Percentiles rank a stretch among this genome's conserved stretches.
Evolutionary conservation across 1,140 invertebrate species (phyloP).

Genomic region (Nixonia krombeini): DNA sequence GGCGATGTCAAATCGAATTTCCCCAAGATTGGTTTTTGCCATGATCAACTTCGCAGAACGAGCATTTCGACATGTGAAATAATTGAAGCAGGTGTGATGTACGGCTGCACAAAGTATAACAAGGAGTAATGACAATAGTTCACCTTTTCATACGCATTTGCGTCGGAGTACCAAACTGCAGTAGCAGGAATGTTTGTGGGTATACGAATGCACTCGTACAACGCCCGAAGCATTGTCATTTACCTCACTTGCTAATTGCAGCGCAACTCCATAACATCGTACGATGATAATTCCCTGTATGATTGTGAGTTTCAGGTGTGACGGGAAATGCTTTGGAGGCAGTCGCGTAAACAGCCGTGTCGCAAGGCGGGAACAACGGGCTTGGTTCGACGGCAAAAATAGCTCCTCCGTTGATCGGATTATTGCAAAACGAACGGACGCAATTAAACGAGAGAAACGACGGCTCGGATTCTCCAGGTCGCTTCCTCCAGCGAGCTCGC

Average conservation of each 20-base stretch:
- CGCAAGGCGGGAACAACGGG: no score
- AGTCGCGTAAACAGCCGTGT: constrained; percentile 42
- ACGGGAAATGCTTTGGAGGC: constrained; percentile 46
- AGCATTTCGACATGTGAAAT: no score
- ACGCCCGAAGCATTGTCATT: constrained; percentile 52
- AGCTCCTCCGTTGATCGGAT: no score
- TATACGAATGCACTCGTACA: constrained; percentile 50
- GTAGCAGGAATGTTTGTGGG: constrained; percentile 48
- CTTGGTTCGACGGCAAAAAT: no score
- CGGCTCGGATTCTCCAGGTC: constrained; percentile 34
- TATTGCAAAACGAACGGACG: no score
- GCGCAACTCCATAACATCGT: constrained; percentile 48
- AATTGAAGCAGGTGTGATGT: no score
- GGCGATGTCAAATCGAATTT: no score
- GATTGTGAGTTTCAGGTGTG: constrained; percentile 41
- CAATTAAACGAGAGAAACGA: no score
- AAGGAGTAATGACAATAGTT: constrained; percentile 41
- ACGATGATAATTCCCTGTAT: constrained; percentile 46
- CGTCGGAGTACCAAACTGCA: constrained; percentile 43
- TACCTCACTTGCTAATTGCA: constrained; percentile 51
- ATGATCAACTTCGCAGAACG: no score
- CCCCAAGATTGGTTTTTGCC: no score
- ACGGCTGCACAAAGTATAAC: constrained; percentile 24
- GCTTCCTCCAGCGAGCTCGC: constrained; percentile 39
- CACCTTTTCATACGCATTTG: constrained; percentile 44